Evolutionary conservation across 2,888 invertebrate genomes (phyloP), one percentile per base, ranked within the genome.

Genomic region (Dynastes hyllus): DNA sequence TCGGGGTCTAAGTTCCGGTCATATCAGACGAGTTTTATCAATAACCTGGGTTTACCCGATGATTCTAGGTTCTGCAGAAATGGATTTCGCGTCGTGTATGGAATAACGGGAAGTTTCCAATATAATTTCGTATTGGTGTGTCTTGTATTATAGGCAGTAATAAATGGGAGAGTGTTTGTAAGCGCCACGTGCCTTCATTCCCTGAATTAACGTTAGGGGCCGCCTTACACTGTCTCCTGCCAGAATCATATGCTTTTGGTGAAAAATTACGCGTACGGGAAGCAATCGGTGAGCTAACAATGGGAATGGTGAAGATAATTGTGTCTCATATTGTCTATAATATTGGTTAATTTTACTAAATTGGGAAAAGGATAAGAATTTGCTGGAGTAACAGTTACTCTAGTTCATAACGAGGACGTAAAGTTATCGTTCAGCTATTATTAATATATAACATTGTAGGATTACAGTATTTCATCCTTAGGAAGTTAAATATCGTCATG

Each of bases 221-320:
- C 83, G 83, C 81, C 83, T 79, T 83, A 85, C 86, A 87, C 87
- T 87, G 87, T 86, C 85, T 84, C 84, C 86, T 86, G 86, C 86
- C 86, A 86, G 84, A 86, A 85, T 86, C 87, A 86, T 85, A 85
- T 86, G 85, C 85, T 86, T 85, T 84, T 11, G 45, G 83, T 87
- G 87, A 87, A 87, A 87, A 86, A 87, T 87, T 86, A 84, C 84
- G 83, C 84, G 79, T 11, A 53, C 78, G 80, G 83, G 83, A 83
- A 55, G 22, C n/a, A n/a, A 55, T 55, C 55, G 13, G 13, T 2
- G 55, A 16, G 6, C 2, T 45, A 45, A 45, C 45, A 45, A 45
- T 45, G 45, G 45, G 11, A 45, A 45, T 8, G 45, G 45, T 45
- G 11, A 45, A 8, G 11, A 11, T 45, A 45, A 45, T 45, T 45